phyloP scores from a whole-genome alignment of 2,888 invertebrate genomes.

The Dione vanillae region DNA sequence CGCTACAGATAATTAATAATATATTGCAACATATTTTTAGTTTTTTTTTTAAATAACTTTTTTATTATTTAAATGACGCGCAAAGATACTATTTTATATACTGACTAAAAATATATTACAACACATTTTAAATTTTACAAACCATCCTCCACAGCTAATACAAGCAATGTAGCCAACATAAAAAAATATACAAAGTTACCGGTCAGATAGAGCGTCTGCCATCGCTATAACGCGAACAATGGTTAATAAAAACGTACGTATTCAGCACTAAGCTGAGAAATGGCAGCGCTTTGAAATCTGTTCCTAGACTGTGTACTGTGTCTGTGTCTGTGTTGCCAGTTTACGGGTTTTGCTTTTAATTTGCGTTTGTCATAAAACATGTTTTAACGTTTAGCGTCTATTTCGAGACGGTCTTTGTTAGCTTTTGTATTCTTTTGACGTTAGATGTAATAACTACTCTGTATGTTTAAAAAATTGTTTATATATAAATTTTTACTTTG shows the following conservation, averaged over 20 bases:
- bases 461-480: not conserved
- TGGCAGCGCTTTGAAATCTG: constrained; percentile 30
- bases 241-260: constrained; percentile 30
- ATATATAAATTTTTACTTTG: too few relatives aligned
- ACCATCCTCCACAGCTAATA: not conserved
- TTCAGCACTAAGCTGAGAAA: constrained; percentile 2
- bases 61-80: not conserved
- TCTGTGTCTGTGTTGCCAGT: constrained; percentile 13
- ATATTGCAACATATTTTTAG: not conserved
- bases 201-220: constrained; percentile 13
- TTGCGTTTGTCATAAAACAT: constrained; percentile 17
- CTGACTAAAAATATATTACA: not conserved
- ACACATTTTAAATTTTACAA: not conserved
- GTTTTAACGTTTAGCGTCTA: constrained; percentile 7
- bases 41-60: not conserved
- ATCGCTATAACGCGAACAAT: constrained; percentile 23
- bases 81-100: constrained; percentile 1
- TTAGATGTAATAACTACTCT: constrained; percentile 3
- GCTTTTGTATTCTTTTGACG: constrained; percentile 1
- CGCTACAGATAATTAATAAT: too few relatives aligned
- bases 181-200: constrained; percentile 27
- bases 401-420: not conserved
- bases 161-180: constrained; percentile 19
- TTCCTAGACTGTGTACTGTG: constrained; percentile 21
- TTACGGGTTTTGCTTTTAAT: constrained; percentile 27